A percentile compares a stretch with the other conserved stretches of the same genome.
These are phyloP conservation scores for Copsychus sechellarum DNA, from an alignment of 2,113 vertebrate species.

Conservation along the genomic window DNA sequence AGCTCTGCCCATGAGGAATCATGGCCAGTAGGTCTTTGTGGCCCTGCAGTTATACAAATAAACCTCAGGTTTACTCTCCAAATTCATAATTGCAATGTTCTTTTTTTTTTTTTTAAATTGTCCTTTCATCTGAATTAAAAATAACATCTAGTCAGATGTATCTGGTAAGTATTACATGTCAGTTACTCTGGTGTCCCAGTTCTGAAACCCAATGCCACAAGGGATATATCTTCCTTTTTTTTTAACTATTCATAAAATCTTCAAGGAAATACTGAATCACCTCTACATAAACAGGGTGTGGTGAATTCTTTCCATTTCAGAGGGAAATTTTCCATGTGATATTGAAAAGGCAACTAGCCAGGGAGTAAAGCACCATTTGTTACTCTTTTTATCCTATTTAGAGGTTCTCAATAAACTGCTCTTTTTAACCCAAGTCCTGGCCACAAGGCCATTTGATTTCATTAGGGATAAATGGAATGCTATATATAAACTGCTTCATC, in stretches of 20 bases:
- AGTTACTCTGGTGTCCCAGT: not conserved
- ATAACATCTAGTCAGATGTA: not conserved
- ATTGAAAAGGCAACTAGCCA: not conserved
- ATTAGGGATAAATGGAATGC: slow-evolving; percentile 12
- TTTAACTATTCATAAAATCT: not conserved
- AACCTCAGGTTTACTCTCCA: not conserved
- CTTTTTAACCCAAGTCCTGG: slow-evolving; percentile 9
- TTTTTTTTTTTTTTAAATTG: not conserved
- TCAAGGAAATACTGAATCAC: not conserved
- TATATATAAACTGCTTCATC: slow-evolving; percentile 23
- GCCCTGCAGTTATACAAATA: not conserved
- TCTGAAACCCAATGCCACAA: not conserved
- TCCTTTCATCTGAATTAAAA: not conserved
- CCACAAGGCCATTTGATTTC: slow-evolving; percentile 11
- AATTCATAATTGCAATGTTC: not conserved
- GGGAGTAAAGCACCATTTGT: not conserved
- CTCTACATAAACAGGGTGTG: not conserved
- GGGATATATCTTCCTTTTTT: not conserved
- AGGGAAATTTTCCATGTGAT: not conserved
- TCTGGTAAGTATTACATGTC: not conserved
- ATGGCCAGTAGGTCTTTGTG: not conserved
- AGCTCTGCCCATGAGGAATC: not conserved
- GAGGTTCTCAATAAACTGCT: not conserved
- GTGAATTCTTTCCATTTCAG: not conserved
- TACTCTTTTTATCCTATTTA: not conserved